Evolutionary conservation across 2,888 invertebrate species (phyloP), one percentile per base, ranked within the genome.

Genomic region (Furcula furcula): DNA sequence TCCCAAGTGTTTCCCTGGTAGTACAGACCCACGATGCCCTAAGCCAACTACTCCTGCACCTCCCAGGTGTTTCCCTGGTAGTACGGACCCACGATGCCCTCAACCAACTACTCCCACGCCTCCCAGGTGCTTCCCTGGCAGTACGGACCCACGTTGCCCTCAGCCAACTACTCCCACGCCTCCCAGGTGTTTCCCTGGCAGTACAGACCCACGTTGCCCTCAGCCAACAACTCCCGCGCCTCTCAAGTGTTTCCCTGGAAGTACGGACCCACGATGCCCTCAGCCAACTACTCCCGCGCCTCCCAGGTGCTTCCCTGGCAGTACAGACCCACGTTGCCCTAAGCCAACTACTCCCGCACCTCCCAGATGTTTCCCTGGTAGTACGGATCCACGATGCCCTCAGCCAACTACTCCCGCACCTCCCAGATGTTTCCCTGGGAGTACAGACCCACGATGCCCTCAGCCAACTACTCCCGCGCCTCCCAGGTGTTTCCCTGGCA

Each of bases 31-130:
- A 0, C 44, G 57, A 11, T 29, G 29, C 12, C 29, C 29, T 1
- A 4, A 19, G 7, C 29, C 29, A 1, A 29, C 29, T 6, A 49
- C 46, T 0, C 51, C 61, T 10, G 46, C 55, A 7, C 50, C 52
- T 26, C 52, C 46, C 13, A 34, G 39, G 36, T 21, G 52, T 45
- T 41, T 55, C 40, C 37, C 57, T 40, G 39, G 48, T 40, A 36
- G 50, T 36, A 23, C 56, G 18, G 36, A 59, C 13, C 53, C 48
- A 11, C 60, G 39, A 3, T 64, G 65, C 7, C 71, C 64, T 0
- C 64, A 57, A 4, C 72, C 74, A 1, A 59, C 74, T 13, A 58
- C 74, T 31, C 36, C 64, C 22, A 31, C 41, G 9, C 29, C 68
- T 46, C 60, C 74, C 28, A 49, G 41, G 0, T 63, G 63, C 13